These are phyloP conservation scores for Sebastes hopkinsi DNA, from an alignment of 2,797 vertebrate genomes.

Conservation along the genomic window DNA sequence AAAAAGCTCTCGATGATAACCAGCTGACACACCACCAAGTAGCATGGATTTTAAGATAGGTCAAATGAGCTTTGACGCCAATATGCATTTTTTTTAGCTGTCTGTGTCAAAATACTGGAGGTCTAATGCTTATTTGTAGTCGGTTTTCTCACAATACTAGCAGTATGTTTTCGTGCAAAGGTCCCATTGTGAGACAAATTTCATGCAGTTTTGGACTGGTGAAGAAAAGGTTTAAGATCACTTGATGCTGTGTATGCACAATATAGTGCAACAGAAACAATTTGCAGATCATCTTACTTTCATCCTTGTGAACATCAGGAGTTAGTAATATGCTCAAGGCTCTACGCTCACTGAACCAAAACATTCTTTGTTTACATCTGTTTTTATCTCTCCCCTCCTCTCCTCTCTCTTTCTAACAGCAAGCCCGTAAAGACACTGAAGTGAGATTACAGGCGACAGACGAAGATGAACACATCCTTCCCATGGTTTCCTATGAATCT, in stretches of 20 bases:
- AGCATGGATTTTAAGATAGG: slow-evolving; percentile 5
- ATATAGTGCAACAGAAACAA: background rate
- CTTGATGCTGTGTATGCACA: background rate
- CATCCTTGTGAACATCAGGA: background rate
- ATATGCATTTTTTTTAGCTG: background rate
- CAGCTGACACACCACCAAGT: background rate
- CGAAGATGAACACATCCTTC: slow-evolving; percentile 55
- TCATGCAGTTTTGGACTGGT: background rate
- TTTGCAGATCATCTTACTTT: background rate
- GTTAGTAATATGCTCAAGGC: background rate
- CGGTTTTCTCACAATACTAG: background rate
- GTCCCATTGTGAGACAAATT: background rate
- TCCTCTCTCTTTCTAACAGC: slow-evolving; percentile 20
- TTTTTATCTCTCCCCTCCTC: background rate
- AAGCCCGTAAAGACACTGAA: slow-evolving; percentile 17
- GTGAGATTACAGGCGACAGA: slow-evolving; percentile 27
- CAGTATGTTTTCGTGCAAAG: background rate
- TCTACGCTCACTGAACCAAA: background rate
- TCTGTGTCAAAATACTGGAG: background rate
- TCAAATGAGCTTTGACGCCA: background rate
- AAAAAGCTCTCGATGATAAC: background rate
- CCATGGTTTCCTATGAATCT: slow-evolving; percentile 61
- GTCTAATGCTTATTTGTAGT: background rate
- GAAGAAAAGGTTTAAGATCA: background rate
- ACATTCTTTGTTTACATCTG: slow-evolving; percentile 23